Evolutionary conservation across 2,797 vertebrate genomes (phyloP).

Genomic region (Pantherophis alleghaniensis): DNA sequence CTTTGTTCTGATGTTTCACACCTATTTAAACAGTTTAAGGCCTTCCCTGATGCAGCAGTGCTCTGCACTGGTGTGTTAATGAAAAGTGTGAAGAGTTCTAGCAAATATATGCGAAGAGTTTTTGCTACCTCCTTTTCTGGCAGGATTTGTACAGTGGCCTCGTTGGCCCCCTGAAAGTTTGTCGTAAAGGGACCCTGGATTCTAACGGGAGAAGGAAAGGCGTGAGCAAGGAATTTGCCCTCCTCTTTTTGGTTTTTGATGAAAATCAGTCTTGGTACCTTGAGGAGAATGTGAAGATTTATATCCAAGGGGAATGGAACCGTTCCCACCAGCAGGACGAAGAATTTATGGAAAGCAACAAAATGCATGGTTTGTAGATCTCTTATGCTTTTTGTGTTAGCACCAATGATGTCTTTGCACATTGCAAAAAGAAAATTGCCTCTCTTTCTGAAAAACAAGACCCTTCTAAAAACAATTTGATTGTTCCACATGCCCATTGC

Average conservation of each 20-base stretch:
- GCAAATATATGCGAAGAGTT: background rate
- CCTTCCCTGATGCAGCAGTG: background rate
- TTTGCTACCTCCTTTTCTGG: background rate
- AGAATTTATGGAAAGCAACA: constrained; percentile 76
- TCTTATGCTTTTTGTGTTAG: background rate
- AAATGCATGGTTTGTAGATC: constrained; percentile 73
- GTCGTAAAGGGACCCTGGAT: constrained; percentile 62
- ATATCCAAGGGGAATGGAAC: constrained; percentile 41
- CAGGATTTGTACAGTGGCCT: constrained; percentile 76
- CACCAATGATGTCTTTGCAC: background rate
- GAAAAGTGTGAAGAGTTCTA: background rate
- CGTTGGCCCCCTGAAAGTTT: constrained; percentile 71
- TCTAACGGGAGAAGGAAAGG: constrained; percentile 60
- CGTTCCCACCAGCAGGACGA: constrained; percentile 54
- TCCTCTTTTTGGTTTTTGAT: constrained; percentile 77
- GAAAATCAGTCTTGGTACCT: constrained; percentile 79
- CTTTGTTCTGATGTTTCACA: background rate
- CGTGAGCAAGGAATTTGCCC: constrained; percentile 70
- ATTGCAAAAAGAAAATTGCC: background rate
- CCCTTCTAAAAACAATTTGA: background rate
- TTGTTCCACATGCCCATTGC: background rate
- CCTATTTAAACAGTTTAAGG: background rate
- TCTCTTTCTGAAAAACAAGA: background rate
- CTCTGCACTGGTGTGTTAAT: no score
- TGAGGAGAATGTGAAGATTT: constrained; percentile 66